Percentiles rank a stretch among this genome's conserved stretches.
phyloP scores from a whole-genome alignment of 2,113 vertebrate species.

The Halichoerus grypus region DNA sequence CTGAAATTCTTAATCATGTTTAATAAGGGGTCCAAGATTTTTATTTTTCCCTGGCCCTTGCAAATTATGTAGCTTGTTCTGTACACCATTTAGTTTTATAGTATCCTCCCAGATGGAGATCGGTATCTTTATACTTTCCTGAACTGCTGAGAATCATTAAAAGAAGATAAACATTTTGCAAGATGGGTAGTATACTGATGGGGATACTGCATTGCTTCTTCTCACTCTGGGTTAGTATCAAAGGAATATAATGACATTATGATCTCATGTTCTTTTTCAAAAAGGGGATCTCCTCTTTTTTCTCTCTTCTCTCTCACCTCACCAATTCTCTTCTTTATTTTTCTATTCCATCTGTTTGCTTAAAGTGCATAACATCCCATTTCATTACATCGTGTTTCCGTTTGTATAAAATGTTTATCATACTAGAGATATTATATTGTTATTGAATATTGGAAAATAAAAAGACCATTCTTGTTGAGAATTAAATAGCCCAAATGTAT shows the following conservation, averaged over 20 bases:
- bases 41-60: background rate
- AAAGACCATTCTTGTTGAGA: background rate
- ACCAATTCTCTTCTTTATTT: conserved; percentile 9
- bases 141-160: background rate
- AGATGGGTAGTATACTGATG: background rate
- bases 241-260: background rate
- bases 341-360: conserved; percentile 4
- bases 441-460: conserved; percentile 46
- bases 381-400: conserved; percentile 16
- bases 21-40: background rate
- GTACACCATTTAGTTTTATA: background rate
- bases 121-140: background rate
- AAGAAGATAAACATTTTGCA: background rate
- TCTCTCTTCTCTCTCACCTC: background rate
- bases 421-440: background rate
- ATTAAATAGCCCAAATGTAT: background rate
- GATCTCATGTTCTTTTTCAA: background rate
- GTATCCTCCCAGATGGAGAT: background rate
- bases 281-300: background rate
- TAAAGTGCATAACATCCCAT: conserved; percentile 40
- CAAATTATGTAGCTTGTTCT: background rate
- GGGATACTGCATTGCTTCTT: background rate
- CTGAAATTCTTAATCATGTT: conserved; percentile 34
- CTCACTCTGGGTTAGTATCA: conserved; percentile 21
- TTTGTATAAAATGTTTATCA: conserved; percentile 48